Percentiles rank a stretch among this genome's conserved stretches.
phyloP scores from a whole-genome alignment of 2,888 invertebrate species.

The Eupithecia pulchellata region DNA sequence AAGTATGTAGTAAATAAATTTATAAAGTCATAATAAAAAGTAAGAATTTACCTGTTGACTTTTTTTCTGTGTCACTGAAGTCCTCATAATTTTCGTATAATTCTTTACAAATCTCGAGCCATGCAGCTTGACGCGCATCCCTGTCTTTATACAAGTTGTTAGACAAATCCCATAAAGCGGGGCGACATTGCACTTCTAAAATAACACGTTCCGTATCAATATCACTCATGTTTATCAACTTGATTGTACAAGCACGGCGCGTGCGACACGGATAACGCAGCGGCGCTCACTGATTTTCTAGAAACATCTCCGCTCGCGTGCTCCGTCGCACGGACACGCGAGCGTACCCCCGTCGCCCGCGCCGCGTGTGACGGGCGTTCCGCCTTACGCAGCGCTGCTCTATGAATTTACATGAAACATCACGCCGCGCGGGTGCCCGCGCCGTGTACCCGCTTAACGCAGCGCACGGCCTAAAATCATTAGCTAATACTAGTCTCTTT shows the following conservation, averaged over 20 bases:
- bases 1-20: too few relatives aligned
- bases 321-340: constrained; percentile 8
- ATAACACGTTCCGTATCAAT: constrained; percentile 37
- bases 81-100: constrained; percentile 17
- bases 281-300: constrained; percentile 20
- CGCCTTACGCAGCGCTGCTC: constrained; percentile 13
- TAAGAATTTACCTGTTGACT: constrained; percentile 6
- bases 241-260: constrained; percentile 15
- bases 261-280: constrained; percentile 19
- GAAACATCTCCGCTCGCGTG: constrained; percentile 11
- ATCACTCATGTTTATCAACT: constrained; percentile 12
- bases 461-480: constrained; percentile 10
- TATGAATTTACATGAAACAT: constrained; percentile 15
- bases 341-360: constrained; percentile 14
- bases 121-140: constrained; percentile 30
- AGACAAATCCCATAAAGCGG: constrained; percentile 23
- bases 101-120: constrained; percentile 25
- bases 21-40: too few relatives aligned
- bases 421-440: constrained; percentile 18
- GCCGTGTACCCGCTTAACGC: constrained; percentile 17
- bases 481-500: too few relatives aligned
- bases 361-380: constrained; percentile 11
- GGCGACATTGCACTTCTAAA: constrained; percentile 30
- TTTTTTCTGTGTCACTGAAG: constrained; percentile 22
- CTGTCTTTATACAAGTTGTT: constrained; percentile 27